phyloP scores from a whole-genome alignment of 2,888 invertebrate species.

The Rhorus exstirpatorius region DNA sequence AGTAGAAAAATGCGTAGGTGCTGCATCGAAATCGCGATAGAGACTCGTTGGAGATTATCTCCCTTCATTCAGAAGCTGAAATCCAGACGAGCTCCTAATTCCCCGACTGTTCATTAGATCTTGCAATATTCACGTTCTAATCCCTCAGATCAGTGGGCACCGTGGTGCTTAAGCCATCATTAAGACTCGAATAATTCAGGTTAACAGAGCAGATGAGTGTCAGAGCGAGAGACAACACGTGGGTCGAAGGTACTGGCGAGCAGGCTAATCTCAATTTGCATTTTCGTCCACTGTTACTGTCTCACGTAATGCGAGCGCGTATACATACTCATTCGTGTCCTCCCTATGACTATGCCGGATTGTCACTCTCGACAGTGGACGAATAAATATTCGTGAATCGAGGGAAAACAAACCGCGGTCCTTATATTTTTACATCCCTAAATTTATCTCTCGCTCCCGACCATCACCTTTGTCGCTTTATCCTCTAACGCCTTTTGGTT shows the following conservation, averaged over 20 bases:
- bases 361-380: constrained; percentile 70
- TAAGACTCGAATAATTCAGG: constrained; percentile 86
- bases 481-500: neutral
- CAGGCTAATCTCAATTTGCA: constrained; percentile 86
- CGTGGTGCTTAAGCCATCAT: constrained; percentile 85
- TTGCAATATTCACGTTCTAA: constrained; percentile 85
- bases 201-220: constrained; percentile 81
- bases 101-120: constrained; percentile 83
- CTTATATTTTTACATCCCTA: constrained; percentile 7
- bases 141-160: constrained; percentile 85
- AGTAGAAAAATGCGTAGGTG: neutral
- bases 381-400: constrained; percentile 79
- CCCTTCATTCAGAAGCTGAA: constrained; percentile 74
- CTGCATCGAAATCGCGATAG: neutral
- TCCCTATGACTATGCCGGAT: constrained; percentile 55
- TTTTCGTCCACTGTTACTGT: constrained; percentile 79
- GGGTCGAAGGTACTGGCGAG: constrained; percentile 71
- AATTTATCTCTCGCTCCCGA: constrained; percentile 7
- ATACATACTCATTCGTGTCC: constrained; percentile 29
- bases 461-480: neutral
- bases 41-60: constrained; percentile 64
- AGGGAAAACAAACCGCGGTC: constrained; percentile 39
- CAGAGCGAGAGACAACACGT: constrained; percentile 51
- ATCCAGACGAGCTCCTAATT: constrained; percentile 81
- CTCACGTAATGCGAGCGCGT: constrained; percentile 51